phyloP scores from a whole-genome alignment of 2,113 vertebrate genomes.

The Columba janthina region DNA sequence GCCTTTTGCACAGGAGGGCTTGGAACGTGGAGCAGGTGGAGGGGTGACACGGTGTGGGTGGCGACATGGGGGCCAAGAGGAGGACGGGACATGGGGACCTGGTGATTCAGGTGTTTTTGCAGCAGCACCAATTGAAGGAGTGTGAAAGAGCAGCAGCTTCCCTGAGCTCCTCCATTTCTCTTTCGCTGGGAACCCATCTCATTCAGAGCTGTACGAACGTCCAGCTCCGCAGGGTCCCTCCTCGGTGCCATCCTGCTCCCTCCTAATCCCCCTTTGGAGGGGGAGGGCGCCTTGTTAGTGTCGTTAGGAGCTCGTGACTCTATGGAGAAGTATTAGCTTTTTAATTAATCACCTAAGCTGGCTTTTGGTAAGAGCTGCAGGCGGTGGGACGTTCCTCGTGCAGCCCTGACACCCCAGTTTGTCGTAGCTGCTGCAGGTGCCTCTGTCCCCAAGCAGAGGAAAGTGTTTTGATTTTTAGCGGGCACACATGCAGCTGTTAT shows the following conservation, averaged over 20 bases:
- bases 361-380: slow-evolving; percentile 31
- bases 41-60: rapidly evolving
- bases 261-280: slow-evolving; percentile 44
- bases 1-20: not conserved
- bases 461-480: not conserved
- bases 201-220: rapidly evolving
- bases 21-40: not conserved
- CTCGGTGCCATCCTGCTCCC: slow-evolving; percentile 11
- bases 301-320: slow-evolving; percentile 74
- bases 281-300: not conserved
- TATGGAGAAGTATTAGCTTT: slow-evolving; percentile 66
- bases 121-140: not conserved
- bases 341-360: slow-evolving; percentile 81
- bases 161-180: not conserved
- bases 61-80: rapidly evolving
- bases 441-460: not conserved
- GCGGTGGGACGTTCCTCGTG: not conserved
- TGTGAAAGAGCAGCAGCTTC: not conserved
- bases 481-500: not conserved
- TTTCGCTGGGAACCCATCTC: not conserved
- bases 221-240: not conserved
- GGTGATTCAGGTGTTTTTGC: not conserved
- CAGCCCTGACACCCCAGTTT: not conserved
- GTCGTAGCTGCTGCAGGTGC: not conserved
- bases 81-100: rapidly evolving